Percentiles rank a stretch among this genome's conserved stretches.
Conservation (phyloP, 2,797 vertebrate species). For the Bothrops alternatus region DNA sequence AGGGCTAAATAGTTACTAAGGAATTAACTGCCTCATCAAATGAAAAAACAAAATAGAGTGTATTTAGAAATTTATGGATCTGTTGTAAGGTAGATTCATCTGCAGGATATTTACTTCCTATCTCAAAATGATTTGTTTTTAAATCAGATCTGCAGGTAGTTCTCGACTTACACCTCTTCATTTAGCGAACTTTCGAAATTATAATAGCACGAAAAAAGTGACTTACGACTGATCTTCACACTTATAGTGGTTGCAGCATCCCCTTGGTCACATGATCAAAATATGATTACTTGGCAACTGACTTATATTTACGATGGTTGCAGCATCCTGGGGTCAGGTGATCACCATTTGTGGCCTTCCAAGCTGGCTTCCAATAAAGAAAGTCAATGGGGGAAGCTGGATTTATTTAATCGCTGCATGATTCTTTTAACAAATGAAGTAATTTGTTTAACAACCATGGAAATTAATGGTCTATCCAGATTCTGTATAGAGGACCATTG, state of each 20-base stretch:
- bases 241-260: neutral
- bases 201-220: neutral
- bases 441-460: neutral
- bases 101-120: neutral
- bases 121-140: neutral
- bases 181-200: neutral
- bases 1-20: neutral
- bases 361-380: neutral
- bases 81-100: neutral
- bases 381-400: neutral
- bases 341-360: neutral
- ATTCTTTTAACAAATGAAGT: neutral
- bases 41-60: constrained; percentile 9
- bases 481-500: neutral
- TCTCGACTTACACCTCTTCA: neutral
- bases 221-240: neutral
- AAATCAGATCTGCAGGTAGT: neutral
- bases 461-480: neutral
- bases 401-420: neutral
- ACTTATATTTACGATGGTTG: neutral
- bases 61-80: neutral
- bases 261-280: neutral
- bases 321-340: neutral
- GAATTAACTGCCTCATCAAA: neutral
- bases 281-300: neutral